These are phyloP conservation scores for Stictonetta naevosa DNA, from an alignment of 2,113 vertebrate species.

Conservation along the genomic window DNA sequence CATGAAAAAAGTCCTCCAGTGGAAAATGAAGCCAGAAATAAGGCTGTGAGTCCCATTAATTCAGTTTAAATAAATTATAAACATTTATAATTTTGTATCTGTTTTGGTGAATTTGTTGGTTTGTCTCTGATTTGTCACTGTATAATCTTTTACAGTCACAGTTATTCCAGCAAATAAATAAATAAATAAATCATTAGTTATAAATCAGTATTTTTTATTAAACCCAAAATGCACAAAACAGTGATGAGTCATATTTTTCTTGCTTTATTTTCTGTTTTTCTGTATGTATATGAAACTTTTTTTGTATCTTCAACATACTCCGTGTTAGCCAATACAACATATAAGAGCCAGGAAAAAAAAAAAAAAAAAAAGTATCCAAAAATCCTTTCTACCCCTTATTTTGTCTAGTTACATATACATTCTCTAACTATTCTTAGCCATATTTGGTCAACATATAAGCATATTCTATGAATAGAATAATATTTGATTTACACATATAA, in stretches of 20 bases:
- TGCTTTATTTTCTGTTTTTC: not conserved
- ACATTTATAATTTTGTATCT: not conserved
- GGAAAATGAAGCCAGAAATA: not conserved
- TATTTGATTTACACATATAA: not conserved
- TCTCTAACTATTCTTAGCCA: not conserved
- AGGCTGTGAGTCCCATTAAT: not conserved
- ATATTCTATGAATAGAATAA: not conserved
- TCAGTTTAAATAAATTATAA: not conserved
- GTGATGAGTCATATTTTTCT: not conserved
- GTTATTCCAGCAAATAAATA: not conserved
- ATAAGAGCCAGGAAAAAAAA: not conserved
- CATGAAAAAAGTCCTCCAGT: not conserved
- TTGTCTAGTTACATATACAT: not conserved
- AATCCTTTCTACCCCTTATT: not conserved
- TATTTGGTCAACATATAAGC: not conserved
- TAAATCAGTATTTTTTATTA: not conserved
- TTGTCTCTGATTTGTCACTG: not conserved
- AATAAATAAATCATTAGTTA: not conserved
- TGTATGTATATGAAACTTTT: not conserved
- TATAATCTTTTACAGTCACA: not conserved
- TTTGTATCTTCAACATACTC: not conserved
- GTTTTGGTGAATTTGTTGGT: not conserved
- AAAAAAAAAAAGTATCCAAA: not conserved
- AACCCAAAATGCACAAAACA: not conserved
- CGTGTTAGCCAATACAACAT: not conserved